Percentiles rank a stretch among this genome's conserved stretches.
Evolutionary conservation across 2,113 vertebrate species (phyloP).

Genomic region (Neolamprologus fasciatus): DNA sequence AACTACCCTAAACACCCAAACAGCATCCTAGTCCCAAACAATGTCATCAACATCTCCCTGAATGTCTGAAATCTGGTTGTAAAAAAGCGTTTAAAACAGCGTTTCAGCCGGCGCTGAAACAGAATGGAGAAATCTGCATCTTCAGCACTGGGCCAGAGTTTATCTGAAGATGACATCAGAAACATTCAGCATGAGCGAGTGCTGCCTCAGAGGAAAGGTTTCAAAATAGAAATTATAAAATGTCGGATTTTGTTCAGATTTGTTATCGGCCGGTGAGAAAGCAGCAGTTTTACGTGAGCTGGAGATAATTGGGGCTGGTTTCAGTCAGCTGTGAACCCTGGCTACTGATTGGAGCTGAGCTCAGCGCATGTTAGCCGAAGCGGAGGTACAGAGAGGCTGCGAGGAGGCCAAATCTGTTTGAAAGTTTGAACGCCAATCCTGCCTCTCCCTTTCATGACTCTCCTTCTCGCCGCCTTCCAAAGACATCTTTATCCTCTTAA

Average conservation of each 20-base stretch:
- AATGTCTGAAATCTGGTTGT: background rate
- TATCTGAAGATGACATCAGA: background rate
- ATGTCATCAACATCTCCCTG: background rate
- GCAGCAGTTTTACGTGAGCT: background rate
- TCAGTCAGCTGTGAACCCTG: background rate
- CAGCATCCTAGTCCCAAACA: background rate
- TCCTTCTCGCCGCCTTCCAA: background rate
- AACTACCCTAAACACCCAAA: background rate
- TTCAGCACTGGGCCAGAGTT: background rate
- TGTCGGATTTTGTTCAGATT: background rate
- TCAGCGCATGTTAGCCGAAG: background rate
- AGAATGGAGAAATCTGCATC: background rate
- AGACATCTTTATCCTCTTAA: slow-evolving; percentile 7
- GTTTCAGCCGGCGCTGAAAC: background rate
- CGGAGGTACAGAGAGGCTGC: background rate
- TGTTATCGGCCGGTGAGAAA: background rate
- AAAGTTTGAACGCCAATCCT: background rate
- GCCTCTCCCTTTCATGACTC: background rate
- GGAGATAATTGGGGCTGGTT: background rate
- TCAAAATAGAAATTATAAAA: background rate
- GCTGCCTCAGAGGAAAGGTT: background rate
- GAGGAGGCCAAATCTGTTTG: background rate
- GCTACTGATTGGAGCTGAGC: background rate
- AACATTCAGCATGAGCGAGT: background rate
- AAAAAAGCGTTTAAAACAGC: background rate